Percentiles rank a stretch among this genome's conserved stretches.
phyloP scores from a whole-genome alignment of 2,888 invertebrate genomes.

The Sphaerophoria taeniata region DNA sequence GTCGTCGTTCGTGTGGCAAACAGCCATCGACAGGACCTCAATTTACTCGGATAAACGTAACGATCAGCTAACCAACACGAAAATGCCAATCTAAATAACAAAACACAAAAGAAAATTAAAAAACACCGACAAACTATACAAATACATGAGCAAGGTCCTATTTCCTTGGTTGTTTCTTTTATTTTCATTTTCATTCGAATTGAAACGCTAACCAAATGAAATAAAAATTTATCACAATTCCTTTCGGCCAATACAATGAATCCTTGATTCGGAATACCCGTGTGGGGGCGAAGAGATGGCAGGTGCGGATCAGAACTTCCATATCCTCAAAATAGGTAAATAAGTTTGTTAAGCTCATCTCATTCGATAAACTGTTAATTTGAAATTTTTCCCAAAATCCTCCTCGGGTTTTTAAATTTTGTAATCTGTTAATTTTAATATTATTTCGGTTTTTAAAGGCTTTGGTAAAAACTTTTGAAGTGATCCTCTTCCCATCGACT shows the following conservation, averaged over 20 bases:
- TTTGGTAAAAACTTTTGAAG: not conserved
- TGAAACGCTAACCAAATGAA: slow-evolving; percentile 71
- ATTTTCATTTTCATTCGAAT: slow-evolving; percentile 46
- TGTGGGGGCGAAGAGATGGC: slow-evolving; percentile 1
- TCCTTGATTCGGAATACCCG: slow-evolving; percentile 18
- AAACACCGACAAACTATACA: slow-evolving; percentile 64
- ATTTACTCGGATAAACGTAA: no score
- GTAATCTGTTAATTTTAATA: no score
- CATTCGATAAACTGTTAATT: no score
- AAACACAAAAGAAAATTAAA: slow-evolving; percentile 33
- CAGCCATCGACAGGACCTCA: no score
- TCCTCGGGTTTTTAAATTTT: no score
- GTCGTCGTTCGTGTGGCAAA: no score
- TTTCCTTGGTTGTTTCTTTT: not conserved
- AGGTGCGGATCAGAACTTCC: not conserved
- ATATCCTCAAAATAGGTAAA: not conserved
- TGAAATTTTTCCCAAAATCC: no score
- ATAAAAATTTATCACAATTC: slow-evolving; percentile 72
- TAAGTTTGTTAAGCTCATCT: no score
- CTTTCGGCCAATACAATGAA: slow-evolving; percentile 49
- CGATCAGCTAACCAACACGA: no score
- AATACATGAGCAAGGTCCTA: not conserved
- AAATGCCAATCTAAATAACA: no score
- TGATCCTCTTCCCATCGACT: not conserved
- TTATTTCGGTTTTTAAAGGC: not conserved